Percentiles rank a stretch among this genome's conserved stretches.
These are phyloP conservation scores for Eupithecia pulchellata DNA, from an alignment of 2,888 invertebrate species.

Conservation along the genomic window DNA sequence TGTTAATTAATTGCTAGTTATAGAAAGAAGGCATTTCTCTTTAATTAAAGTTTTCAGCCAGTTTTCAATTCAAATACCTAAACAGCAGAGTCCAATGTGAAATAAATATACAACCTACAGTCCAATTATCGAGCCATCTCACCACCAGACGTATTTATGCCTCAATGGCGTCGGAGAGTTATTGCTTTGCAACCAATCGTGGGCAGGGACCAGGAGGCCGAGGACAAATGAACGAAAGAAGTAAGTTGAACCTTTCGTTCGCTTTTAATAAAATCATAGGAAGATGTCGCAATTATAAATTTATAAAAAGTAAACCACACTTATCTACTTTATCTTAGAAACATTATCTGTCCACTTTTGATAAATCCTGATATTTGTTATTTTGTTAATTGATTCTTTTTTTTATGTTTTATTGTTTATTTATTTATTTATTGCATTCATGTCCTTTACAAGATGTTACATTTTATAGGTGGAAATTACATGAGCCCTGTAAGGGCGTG, in stretches of 20 bases:
- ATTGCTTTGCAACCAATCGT: constrained; percentile 38
- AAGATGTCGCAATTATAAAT: neutral
- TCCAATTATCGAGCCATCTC: constrained; percentile 38
- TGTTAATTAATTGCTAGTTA: neutral
- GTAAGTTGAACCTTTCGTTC: neutral
- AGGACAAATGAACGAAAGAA: constrained; percentile 31
- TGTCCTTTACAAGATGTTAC: no score
- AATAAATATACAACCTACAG: constrained; percentile 13
- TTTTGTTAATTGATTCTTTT: no score
- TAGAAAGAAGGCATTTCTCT: no score
- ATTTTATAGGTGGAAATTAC: no score
- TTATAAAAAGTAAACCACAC: no score
- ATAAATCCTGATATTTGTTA: no score
- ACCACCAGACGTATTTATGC: constrained; percentile 62
- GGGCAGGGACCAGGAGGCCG: constrained; percentile 32
- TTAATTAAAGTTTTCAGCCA: neutral
- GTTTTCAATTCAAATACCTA: neutral
- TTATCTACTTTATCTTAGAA: no score
- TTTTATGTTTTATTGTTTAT: no score
- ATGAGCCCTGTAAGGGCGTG: no score
- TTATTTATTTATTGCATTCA: no score
- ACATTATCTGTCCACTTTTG: no score
- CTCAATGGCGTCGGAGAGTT: constrained; percentile 54
- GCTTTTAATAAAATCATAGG: neutral
- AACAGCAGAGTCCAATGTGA: constrained; percentile 9